Evolutionary conservation across 1,140 invertebrate genomes (phyloP).

Genomic region (Aethina tumida): DNA sequence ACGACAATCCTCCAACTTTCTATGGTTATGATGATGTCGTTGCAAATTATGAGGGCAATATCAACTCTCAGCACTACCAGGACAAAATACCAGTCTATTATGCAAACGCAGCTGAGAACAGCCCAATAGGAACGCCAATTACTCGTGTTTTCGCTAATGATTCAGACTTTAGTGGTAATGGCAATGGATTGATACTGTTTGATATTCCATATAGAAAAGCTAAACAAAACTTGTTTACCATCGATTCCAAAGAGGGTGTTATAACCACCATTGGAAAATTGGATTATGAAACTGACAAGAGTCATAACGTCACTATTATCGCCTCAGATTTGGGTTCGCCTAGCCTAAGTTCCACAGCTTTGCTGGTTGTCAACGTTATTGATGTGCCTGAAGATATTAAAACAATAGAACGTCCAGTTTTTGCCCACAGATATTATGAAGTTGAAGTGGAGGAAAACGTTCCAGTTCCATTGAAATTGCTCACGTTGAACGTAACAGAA

Average conservation of each 20-base stretch:
- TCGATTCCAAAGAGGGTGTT: conserved; percentile 71
- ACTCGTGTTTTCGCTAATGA: conserved; percentile 72
- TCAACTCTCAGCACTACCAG: conserved; percentile 41
- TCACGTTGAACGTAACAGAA: conserved; percentile 58
- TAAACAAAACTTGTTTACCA: conserved; percentile 55
- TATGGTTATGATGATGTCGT: conserved; percentile 55
- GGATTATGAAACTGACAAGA: conserved; percentile 56
- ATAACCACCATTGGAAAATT: conserved; percentile 63
- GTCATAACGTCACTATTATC: conserved; percentile 67
- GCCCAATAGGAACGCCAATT: conserved; percentile 50
- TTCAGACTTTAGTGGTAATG: conserved; percentile 71
- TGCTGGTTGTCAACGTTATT: conserved; percentile 55
- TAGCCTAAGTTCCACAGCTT: conserved; percentile 64
- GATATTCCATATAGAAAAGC: conserved; percentile 53
- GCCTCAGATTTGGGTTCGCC: conserved; percentile 77
- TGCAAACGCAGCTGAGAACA: conserved; percentile 56
- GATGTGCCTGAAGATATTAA: conserved; percentile 50
- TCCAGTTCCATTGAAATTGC: conserved; percentile 53
- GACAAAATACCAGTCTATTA: conserved; percentile 55
- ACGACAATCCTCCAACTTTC: conserved; percentile 66
- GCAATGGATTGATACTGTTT: conserved; percentile 69
- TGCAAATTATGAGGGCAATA: conserved; percentile 39
- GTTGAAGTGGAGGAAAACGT: conserved; percentile 68
- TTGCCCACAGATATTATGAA: conserved; percentile 65
- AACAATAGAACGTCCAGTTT: conserved; percentile 46